Evolutionary conservation across 2,888 invertebrate species (phyloP).

Genomic region (Diachrysia chrysitis): DNA sequence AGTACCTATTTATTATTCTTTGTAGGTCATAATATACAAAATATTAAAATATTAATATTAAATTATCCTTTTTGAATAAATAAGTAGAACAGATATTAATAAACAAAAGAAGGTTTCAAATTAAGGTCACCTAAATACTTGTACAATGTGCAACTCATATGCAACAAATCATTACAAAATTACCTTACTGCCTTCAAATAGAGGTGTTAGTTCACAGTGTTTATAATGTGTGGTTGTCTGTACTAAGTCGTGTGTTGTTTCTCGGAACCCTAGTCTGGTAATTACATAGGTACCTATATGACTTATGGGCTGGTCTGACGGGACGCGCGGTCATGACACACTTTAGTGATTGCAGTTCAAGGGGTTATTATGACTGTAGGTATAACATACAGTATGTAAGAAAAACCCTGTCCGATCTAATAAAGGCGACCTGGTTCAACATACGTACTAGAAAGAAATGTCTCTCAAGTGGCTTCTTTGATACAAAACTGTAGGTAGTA

Average conservation of each 20-base stretch:
- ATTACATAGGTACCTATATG: conserved; percentile 49
- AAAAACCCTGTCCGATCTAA: too few relatives aligned
- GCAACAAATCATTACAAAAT: neutral
- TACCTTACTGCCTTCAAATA: neutral
- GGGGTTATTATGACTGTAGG: conserved; percentile 14
- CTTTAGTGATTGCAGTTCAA: conserved; percentile 29
- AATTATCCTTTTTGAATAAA: neutral
- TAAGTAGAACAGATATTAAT: neutral
- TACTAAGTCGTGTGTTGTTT: conserved; percentile 26
- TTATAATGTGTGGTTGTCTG: conserved; percentile 33
- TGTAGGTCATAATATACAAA: too few relatives aligned
- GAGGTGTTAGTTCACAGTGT: neutral
- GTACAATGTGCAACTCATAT: neutral
- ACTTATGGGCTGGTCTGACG: conserved; percentile 48
- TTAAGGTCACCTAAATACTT: neutral
- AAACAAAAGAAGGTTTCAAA: neutral
- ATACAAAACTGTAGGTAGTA: too few relatives aligned
- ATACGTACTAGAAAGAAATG: too few relatives aligned
- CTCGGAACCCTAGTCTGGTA: conserved; percentile 30
- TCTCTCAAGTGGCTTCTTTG: too few relatives aligned
- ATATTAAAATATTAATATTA: neutral
- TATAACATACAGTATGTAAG: too few relatives aligned
- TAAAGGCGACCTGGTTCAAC: too few relatives aligned
- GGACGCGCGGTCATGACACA: conserved; percentile 50
- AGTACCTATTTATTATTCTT: too few relatives aligned